Conservation (phyloP, 1,140 invertebrate genomes). For the Drosophila murphyi region DNA sequence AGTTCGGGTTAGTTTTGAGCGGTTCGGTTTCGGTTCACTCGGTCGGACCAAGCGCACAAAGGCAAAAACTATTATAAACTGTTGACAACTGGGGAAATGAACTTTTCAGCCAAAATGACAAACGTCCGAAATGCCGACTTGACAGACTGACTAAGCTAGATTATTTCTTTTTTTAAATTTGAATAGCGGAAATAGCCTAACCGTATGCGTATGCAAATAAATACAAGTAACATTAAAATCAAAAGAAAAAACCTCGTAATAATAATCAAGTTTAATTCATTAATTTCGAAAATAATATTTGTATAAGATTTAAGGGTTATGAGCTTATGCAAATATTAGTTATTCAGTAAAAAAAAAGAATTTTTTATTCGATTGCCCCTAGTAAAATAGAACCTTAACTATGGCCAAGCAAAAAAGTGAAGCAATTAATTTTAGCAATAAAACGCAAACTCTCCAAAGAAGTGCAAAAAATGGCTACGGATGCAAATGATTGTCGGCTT, state of each 20-base stretch:
- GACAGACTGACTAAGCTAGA: conserved; percentile 10
- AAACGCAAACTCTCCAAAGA: background rate
- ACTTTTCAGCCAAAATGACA: conserved; percentile 75
- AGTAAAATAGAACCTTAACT: too few relatives aligned
- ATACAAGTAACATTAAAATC: background rate
- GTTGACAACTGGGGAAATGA: conserved; percentile 78
- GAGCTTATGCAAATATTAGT: too few relatives aligned
- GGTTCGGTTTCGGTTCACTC: conserved; percentile 48
- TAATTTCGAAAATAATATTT: too few relatives aligned
- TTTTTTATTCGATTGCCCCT: background rate
- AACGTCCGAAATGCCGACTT: conserved; percentile 36
- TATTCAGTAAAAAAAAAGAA: too few relatives aligned
- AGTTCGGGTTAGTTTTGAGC: conserved; percentile 29
- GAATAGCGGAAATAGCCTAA: background rate
- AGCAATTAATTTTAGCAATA: conserved; percentile 19
- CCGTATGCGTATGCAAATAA: conserved; percentile 6
- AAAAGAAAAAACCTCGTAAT: too few relatives aligned
- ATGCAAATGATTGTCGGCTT: conserved; percentile 14
- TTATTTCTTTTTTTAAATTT: background rate
- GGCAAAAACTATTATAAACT: conserved; percentile 73
- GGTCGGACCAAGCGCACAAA: conserved; percentile 32
- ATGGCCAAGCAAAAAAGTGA: background rate
- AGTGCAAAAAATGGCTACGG: background rate
- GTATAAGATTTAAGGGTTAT: too few relatives aligned
- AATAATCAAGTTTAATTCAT: too few relatives aligned